Evolutionary conservation across 2,888 invertebrate species (phyloP).

Genomic region (Siphlonurus alternatus): DNA sequence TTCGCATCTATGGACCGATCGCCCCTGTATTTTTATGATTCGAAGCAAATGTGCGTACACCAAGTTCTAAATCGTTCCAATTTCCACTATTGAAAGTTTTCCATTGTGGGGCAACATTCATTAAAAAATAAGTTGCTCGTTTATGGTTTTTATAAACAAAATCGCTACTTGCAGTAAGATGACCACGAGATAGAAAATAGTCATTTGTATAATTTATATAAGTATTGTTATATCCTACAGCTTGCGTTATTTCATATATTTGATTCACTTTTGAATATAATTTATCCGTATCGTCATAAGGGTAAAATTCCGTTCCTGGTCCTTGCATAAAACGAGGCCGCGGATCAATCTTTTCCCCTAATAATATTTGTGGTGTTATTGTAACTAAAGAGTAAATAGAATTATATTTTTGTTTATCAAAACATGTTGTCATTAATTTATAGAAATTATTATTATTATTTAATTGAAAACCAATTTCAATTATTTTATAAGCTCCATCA

Average conservation of each 20-base stretch:
- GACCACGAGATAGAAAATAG: too few relatives aligned
- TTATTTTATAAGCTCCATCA: background rate
- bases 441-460: background rate
- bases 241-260: background rate
- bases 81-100: slow-evolving; percentile 43
- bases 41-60: slow-evolving; percentile 28
- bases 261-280: background rate
- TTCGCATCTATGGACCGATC: too few relatives aligned
- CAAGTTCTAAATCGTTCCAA: slow-evolving; percentile 34
- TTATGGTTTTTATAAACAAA: slow-evolving; percentile 41
- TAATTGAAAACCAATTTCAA: background rate
- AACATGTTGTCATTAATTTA: background rate
- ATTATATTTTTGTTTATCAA: background rate
- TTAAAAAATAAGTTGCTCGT: slow-evolving; percentile 37
- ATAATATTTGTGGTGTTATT: background rate
- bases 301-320: background rate
- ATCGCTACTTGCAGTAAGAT: slow-evolving; percentile 43
- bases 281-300: background rate
- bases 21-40: slow-evolving; percentile 15
- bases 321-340: background rate
- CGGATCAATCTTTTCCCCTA: background rate
- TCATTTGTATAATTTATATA: background rate
- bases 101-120: too few relatives aligned
- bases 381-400: background rate
- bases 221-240: background rate